Conservation (phyloP, 1,140 invertebrate genomes). For the Trachelipus rathkii region DNA sequence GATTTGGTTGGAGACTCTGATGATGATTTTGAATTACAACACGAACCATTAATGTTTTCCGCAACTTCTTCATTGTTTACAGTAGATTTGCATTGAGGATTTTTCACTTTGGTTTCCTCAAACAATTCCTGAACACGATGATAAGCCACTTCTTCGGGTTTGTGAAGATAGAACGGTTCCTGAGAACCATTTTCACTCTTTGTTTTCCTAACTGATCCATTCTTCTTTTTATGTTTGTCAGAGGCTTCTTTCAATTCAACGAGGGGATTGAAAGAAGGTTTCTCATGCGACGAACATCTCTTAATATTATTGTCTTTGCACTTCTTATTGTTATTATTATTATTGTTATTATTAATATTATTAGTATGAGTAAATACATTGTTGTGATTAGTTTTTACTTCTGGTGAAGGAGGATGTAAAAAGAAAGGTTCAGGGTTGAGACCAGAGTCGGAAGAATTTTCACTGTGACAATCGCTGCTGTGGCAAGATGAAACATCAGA, state of each 20-base stretch:
- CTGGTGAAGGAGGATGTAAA: background rate
- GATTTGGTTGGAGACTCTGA: too few species aligned
- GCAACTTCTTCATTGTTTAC: too few species aligned
- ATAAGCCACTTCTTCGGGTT: background rate
- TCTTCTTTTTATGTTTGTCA: background rate
- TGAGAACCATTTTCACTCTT: background rate
- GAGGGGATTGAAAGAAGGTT: background rate
- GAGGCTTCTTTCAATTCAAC: background rate
- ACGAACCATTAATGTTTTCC: too few species aligned
- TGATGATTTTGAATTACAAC: too few species aligned
- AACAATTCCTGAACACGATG: background rate
- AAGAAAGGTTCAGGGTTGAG: conserved; percentile 3
- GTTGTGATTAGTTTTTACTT: background rate
- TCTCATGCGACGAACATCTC: background rate
- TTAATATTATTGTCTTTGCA: background rate
- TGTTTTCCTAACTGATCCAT: background rate
- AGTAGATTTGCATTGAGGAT: too few species aligned
- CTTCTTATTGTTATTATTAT: conserved; percentile 48
- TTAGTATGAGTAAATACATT: background rate
- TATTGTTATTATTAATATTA: background rate
- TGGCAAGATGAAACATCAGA: background rate
- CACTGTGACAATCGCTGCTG: background rate
- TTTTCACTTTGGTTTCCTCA: background rate
- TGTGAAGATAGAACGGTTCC: background rate
- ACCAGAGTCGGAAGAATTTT: background rate